These are phyloP conservation scores for Thryonomys swinderianus DNA, from an alignment of 2,113 vertebrate genomes.

Conservation along the genomic window DNA sequence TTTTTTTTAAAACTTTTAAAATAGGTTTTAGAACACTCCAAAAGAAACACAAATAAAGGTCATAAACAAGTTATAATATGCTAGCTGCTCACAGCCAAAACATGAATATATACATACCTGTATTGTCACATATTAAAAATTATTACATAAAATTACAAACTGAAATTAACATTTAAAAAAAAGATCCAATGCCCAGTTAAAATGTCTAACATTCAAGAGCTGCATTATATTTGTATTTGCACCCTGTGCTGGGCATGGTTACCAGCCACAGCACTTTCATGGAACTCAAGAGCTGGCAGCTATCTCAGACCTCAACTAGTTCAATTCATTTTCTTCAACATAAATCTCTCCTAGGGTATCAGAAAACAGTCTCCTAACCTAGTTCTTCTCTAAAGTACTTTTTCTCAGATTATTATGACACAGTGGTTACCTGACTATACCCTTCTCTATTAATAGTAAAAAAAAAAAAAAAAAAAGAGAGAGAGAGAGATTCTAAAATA, in stretches of 20 bases:
- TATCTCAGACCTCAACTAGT: background rate
- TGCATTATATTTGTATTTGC: background rate
- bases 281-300: background rate
- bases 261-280: background rate
- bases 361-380: background rate
- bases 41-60: background rate
- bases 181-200: background rate
- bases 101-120: background rate
- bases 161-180: background rate
- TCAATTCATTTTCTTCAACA: background rate
- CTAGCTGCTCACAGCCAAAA: background rate
- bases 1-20: background rate
- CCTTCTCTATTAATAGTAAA: background rate
- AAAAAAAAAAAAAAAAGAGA: too few species aligned
- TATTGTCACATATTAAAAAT: background rate
- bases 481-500: background rate
- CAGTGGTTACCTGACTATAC: background rate
- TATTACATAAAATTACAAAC: background rate
- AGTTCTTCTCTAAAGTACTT: background rate
- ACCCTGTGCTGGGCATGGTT: background rate
- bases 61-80: slow-evolving; percentile 2
- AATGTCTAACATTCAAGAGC: background rate
- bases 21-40: background rate
- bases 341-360: background rate
- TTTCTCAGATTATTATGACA: background rate